Conservation (phyloP, 2,113 vertebrate species). For the cattle (Bos taurus) region ARS-UCD2.0 NC_037343.1:46682001-46682500, state of each 20-base stretch:
- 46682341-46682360: neutral
- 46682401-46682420: fast-evolving
- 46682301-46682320: too few species aligned
- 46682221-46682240: neutral
- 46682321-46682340: neutral
- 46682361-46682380: neutral
- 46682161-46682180: neutral
- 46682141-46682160: neutral
- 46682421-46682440: neutral
- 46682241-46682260: neutral
- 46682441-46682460: neutral
- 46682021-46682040: neutral
- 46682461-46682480: neutral
- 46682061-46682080: neutral
- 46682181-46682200: neutral
- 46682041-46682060: neutral
- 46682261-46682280: neutral
- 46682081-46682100: neutral
- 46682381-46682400: neutral
- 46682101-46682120: neutral
- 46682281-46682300: neutral
- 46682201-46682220: neutral
- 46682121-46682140: neutral
- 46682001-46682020: neutral
- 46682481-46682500: neutral